Conservation (phyloP, 2,888 invertebrate species). For the Heliconius ismenius region DNA sequence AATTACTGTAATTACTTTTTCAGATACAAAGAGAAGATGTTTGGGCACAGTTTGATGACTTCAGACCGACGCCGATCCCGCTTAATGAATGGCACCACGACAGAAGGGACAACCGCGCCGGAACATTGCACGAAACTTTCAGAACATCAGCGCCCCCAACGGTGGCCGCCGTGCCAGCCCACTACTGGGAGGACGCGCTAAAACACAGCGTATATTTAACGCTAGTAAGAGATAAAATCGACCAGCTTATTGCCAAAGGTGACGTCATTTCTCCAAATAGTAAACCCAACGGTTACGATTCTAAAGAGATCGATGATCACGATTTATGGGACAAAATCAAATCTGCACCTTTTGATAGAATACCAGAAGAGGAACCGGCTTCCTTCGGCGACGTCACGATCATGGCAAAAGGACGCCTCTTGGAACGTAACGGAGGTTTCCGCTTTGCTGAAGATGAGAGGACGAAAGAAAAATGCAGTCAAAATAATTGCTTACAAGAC, state of each 20-base stretch:
- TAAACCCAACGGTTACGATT: conserved; percentile 54
- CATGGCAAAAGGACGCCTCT: conserved; percentile 84
- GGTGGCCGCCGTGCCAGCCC: conserved; percentile 63
- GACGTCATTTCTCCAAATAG: conserved; percentile 55
- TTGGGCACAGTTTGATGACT: conserved; percentile 59
- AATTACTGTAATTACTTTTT: conserved; percentile 45
- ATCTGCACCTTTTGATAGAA: conserved; percentile 70
- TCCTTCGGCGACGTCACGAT: conserved; percentile 85
- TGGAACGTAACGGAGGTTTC: conserved; percentile 77
- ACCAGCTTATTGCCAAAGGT: conserved; percentile 72
- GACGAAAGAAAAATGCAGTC: conserved; percentile 60
- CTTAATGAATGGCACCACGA: conserved; percentile 64
- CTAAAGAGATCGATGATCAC: conserved; percentile 69
- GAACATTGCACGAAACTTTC: conserved; percentile 59
- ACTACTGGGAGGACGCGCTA: conserved; percentile 85
- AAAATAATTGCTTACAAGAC: conserved; percentile 76
- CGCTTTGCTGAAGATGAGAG: conserved; percentile 80
- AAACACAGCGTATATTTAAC: conserved; percentile 86
- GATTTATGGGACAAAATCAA: conserved; percentile 78
- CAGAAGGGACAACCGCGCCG: conserved; percentile 51
- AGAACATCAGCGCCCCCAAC: conserved; percentile 53
- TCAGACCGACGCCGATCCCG: conserved; percentile 74
- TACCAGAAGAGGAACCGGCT: conserved; percentile 68
- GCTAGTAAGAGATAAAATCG: conserved; percentile 81
- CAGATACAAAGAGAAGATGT: conserved; percentile 65